These are phyloP conservation scores for Pseudoips prasinana DNA, from an alignment of 2,888 invertebrate species.

Conservation along the genomic window DNA sequence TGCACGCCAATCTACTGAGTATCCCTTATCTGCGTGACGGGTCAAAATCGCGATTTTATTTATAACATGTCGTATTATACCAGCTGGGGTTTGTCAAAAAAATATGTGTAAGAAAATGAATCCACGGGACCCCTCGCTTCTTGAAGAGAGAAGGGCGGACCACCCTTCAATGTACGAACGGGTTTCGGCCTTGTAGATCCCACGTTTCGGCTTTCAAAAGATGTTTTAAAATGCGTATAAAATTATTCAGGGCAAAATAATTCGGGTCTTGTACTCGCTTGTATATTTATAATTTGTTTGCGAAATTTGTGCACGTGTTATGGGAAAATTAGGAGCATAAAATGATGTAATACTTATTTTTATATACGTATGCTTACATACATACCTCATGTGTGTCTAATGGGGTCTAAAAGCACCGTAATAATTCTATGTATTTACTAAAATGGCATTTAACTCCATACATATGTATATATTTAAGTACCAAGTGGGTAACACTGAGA, in stretches of 20 bases:
- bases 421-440: no score
- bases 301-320: slow-evolving; percentile 65
- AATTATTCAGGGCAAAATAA: slow-evolving; percentile 80
- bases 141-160: slow-evolving; percentile 52
- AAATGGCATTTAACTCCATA: no score
- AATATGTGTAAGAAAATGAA: slow-evolving; percentile 73
- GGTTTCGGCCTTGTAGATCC: slow-evolving; percentile 76
- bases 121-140: slow-evolving; percentile 56
- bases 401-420: no score
- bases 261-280: slow-evolving; percentile 65
- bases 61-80: slow-evolving; percentile 74
- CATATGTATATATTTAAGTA: no score
- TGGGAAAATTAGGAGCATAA: slow-evolving; percentile 1
- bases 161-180: slow-evolving; percentile 78
- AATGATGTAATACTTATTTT: no score
- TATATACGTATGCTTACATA: no score
- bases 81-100: slow-evolving; percentile 80
- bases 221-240: slow-evolving; percentile 81
- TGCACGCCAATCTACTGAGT: slow-evolving; percentile 53
- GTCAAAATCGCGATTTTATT: slow-evolving; percentile 81
- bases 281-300: slow-evolving; percentile 50
- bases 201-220: slow-evolving; percentile 76
- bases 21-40: slow-evolving; percentile 75
- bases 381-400: no score
- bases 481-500: no score